These are phyloP conservation scores for Drosophila nasuta DNA, from an alignment of 1,140 invertebrate species.

Conservation along the genomic window DNA sequence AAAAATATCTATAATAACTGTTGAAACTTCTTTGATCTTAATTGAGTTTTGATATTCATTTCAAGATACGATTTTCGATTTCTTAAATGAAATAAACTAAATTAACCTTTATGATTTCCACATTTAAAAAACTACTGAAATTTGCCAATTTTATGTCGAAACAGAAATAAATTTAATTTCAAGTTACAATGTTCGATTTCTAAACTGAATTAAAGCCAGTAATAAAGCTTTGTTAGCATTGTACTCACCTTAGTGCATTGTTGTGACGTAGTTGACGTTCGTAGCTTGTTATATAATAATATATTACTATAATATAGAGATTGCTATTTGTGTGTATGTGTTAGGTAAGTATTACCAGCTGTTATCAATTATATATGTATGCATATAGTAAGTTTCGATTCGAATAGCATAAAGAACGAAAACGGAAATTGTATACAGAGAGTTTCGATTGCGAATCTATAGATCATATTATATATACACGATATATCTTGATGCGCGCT, in stretches of 20 bases:
- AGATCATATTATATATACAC: slow-evolving; percentile 2
- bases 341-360: slow-evolving; percentile 46
- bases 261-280: slow-evolving; percentile 38
- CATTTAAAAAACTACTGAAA: too few relatives aligned
- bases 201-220: not conserved
- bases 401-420: slow-evolving; percentile 17
- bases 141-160: too few relatives aligned
- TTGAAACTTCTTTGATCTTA: too few relatives aligned
- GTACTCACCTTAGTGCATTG: slow-evolving; percentile 58
- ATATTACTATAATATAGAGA: slow-evolving; percentile 31
- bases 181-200: too few relatives aligned
- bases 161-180: too few relatives aligned
- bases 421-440: slow-evolving; percentile 33
- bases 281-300: slow-evolving; percentile 39
- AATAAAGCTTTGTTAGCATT: not conserved
- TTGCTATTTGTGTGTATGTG: slow-evolving; percentile 40
- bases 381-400: slow-evolving; percentile 18
- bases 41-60: too few relatives aligned
- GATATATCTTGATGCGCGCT: not conserved
- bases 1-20: too few relatives aligned
- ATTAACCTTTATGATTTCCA: too few relatives aligned
- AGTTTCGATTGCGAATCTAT: slow-evolving; percentile 17
- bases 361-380: slow-evolving; percentile 8
- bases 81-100: too few relatives aligned
- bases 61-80: too few relatives aligned